Percentiles rank a stretch among this genome's conserved stretches.
These are phyloP conservation scores for Linepithema humile DNA, from an alignment of 1,140 invertebrate genomes.

Conservation along the genomic window DNA sequence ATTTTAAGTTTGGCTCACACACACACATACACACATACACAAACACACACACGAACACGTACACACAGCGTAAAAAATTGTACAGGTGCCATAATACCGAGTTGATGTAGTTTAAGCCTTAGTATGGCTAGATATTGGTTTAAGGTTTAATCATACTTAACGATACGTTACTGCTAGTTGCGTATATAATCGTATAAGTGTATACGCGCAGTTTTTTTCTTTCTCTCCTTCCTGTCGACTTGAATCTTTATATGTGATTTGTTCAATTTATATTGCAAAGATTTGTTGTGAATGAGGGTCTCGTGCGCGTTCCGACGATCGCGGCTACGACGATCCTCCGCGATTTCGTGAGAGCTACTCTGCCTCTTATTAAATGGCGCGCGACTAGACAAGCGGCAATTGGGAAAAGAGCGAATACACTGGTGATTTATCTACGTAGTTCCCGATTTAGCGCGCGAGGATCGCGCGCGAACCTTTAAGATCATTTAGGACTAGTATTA, in stretches of 20 bases:
- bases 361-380: too few species aligned
- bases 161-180: neutral
- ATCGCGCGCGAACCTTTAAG: slow-evolving; percentile 1
- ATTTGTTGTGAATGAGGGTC: neutral
- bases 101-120: neutral
- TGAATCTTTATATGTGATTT: neutral
- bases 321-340: neutral
- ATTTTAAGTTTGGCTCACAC: slow-evolving; percentile 22
- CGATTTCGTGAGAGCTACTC: too few species aligned
- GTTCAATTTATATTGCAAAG: neutral
- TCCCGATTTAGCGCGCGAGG: neutral
- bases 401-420: too few species aligned
- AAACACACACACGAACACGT: too few species aligned
- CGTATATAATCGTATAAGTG: neutral
- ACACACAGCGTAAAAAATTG: neutral
- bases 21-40: neutral
- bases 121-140: neutral
- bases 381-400: too few species aligned
- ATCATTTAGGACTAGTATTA: slow-evolving; percentile 73
- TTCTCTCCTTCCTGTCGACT: slow-evolving; percentile 8
- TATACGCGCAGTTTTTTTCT: slow-evolving; percentile 10
- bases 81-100: slow-evolving; percentile 33
- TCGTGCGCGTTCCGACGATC: neutral
- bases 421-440: too few species aligned
- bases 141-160: neutral